These are phyloP conservation scores for Hyperoplus immaculatus DNA, from an alignment of 2,797 vertebrate species.

Conservation along the genomic window DNA sequence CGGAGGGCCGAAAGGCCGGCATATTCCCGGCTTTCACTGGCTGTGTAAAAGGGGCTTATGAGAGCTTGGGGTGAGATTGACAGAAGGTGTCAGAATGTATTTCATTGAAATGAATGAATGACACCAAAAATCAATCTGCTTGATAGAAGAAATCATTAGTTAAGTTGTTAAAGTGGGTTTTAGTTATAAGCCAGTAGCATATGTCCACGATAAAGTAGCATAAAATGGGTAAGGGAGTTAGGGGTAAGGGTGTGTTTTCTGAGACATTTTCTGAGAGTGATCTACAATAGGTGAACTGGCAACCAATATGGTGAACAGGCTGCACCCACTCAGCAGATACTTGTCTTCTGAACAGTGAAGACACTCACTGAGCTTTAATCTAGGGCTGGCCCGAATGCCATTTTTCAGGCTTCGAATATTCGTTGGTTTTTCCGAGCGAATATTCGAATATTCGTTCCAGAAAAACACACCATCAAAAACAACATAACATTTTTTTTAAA, in stretches of 20 bases:
- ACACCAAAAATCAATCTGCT: background rate
- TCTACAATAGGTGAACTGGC: background rate
- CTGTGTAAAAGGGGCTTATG: too few species aligned
- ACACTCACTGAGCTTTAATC: background rate
- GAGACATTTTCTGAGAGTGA: background rate
- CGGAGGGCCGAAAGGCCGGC: too few species aligned
- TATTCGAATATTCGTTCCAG: too few species aligned
- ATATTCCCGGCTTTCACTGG: too few species aligned
- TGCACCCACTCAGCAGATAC: background rate
- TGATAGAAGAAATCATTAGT: background rate
- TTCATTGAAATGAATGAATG: background rate
- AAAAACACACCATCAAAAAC: too few species aligned
- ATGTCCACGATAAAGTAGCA: background rate
- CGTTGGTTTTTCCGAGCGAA: too few species aligned
- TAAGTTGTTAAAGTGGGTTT: background rate
- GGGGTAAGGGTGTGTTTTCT: background rate
- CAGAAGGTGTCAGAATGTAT: background rate
- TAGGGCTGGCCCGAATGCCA: background rate
- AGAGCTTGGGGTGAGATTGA: background rate
- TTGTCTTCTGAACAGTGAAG: conserved; percentile 2
- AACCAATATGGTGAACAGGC: conserved; percentile 2
- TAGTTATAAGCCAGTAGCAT: background rate
- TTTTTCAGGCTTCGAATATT: too few species aligned
- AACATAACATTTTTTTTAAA: too few species aligned
- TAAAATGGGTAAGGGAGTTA: background rate